Evolutionary conservation across 2,888 invertebrate species (phyloP).

Genomic region (Chloromyia formosa): DNA sequence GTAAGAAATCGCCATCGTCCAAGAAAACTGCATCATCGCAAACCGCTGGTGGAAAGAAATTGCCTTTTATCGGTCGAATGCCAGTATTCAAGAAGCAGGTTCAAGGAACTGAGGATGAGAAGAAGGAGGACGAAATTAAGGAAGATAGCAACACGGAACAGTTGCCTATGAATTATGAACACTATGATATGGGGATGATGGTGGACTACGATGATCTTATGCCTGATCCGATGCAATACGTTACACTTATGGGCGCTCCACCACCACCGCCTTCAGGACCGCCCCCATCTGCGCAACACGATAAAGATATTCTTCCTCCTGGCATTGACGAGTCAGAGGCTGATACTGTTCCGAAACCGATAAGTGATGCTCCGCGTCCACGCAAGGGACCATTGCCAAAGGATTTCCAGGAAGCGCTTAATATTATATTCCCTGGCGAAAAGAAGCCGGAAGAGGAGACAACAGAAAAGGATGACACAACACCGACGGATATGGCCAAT

Average conservation of each 20-base stretch:
- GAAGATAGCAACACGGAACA: constrained; percentile 47
- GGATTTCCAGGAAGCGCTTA: constrained; percentile 70
- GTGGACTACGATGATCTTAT: constrained; percentile 63
- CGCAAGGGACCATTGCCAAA: constrained; percentile 67
- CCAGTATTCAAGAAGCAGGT: constrained; percentile 75
- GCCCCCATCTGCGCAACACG: constrained; percentile 53
- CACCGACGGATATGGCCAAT: not conserved
- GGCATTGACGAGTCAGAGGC: constrained; percentile 62
- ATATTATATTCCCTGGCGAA: constrained; percentile 69
- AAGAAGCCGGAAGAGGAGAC: constrained; percentile 54
- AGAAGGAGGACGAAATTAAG: constrained; percentile 42
- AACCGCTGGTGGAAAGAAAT: constrained; percentile 68
- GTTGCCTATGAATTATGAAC: constrained; percentile 61
- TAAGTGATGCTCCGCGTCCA: constrained; percentile 63
- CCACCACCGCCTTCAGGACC: constrained; percentile 62
- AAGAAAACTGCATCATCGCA: constrained; percentile 54
- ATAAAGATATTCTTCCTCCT: constrained; percentile 61
- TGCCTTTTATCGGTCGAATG: constrained; percentile 87
- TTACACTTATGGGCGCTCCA: constrained; percentile 61
- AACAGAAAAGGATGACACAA: not conserved
- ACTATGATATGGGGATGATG: constrained; percentile 61
- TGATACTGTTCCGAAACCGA: constrained; percentile 63
- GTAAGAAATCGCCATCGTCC: constrained; percentile 51
- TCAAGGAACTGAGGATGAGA: constrained; percentile 51
- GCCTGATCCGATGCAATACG: constrained; percentile 64